phyloP scores from a whole-genome alignment of 1,140 invertebrate genomes.

The Leptopilina clavipes region DNA sequence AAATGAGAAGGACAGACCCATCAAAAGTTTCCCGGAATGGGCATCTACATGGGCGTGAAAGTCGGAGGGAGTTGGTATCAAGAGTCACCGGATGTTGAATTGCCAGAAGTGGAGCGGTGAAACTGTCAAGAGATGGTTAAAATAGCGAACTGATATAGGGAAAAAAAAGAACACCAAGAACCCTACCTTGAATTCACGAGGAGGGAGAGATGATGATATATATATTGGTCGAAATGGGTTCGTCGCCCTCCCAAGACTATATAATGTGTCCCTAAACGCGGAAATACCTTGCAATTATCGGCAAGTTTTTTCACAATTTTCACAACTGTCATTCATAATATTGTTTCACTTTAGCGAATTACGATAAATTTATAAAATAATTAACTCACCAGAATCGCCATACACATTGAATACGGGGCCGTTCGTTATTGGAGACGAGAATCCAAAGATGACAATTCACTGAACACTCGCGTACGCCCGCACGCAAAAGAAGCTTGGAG shows the following conservation, averaged over 20 bases:
- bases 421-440: slow-evolving; percentile 69
- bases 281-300: background rate
- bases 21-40: background rate
- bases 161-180: background rate
- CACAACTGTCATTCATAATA: background rate
- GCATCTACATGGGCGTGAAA: slow-evolving; percentile 29
- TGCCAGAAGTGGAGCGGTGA: background rate
- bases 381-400: slow-evolving; percentile 78
- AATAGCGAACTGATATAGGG: background rate
- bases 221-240: slow-evolving; percentile 33
- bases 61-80: background rate
- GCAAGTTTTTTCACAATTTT: background rate
- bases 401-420: slow-evolving; percentile 78
- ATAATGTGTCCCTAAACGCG: slow-evolving; percentile 13
- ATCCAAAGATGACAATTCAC: slow-evolving; percentile 63
- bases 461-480: slow-evolving; percentile 52
- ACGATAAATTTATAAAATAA: slow-evolving; percentile 21
- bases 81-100: slow-evolving; percentile 20
- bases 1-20: background rate
- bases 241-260: slow-evolving; percentile 17
- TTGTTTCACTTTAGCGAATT: background rate
- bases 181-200: background rate
- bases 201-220: background rate
- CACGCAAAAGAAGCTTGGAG: slow-evolving; percentile 59
- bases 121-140: slow-evolving; percentile 22